Base-by-base conservation (phyloP, 2,888 invertebrate species). In the Papilio elwesi region DNA sequence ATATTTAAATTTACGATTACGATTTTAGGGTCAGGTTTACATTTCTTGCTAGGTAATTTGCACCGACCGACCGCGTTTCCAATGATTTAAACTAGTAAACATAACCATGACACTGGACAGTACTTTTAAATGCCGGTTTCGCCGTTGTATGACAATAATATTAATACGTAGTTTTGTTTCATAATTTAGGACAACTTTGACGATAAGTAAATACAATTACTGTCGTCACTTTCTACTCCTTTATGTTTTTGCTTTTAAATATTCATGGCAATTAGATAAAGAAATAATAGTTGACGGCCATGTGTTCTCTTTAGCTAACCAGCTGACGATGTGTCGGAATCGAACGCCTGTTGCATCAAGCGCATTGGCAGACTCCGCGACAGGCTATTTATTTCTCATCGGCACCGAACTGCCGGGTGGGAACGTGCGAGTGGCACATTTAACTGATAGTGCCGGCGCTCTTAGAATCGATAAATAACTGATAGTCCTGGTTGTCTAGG, bases 361-460 rank as follows among this genome's bases (percentile, higher is more conserved):
- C 75, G 82, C 85, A 87, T 89, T 90, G 89, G 90, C 90, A 89
- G 86, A 83, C 87, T 81, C 13, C 52, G 74, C 78, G 78, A 74
- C 69, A 64, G 74, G 81, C 85, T 88, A 88, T 91, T 88, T 91
- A 89, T 91, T 90, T 88, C 87, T 83, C 83, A 85, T 88, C 83
- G 79, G 80, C 51, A 75, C 68, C 80, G 53, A 68, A 57, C 72
- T 70, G 73, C 68, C 73, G 62, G 64, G 51, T 55, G 66, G 26
- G 49, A 68, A 69, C 76, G 71, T 71, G 75, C 74, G 74, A 80
- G 79, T 82, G 79, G 81, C 80, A 78, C 83, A 74, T 74, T 79
- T 79, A 59, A 38, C 38, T 76, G 72, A 75, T 76, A 71, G 74
- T 71, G 75, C 13, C 4, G 59, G 13, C 26, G 6, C 2, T 43